Conservation (phyloP, 2,797 vertebrate species). For the Agapornis canus region DNA sequence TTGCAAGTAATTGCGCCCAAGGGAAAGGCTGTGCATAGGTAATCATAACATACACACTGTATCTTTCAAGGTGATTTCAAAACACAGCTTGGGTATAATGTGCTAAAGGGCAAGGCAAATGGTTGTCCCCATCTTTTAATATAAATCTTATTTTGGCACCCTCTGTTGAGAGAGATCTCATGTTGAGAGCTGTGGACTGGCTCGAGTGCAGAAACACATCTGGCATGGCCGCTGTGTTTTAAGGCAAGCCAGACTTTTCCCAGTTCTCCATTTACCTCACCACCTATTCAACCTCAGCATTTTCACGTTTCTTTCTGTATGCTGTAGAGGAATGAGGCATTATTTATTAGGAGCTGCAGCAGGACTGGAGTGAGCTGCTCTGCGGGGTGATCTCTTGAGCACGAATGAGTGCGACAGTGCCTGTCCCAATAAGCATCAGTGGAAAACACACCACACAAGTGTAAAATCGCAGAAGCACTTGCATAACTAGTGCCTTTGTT, state of each 20-base stretch:
- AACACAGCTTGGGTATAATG: neutral
- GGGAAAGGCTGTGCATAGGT: no score
- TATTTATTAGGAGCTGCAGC: neutral
- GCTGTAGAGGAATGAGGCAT: rapidly evolving
- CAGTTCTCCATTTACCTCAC: neutral
- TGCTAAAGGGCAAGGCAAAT: neutral
- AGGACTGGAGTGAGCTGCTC: neutral
- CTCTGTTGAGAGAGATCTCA: neutral
- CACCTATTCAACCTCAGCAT: neutral
- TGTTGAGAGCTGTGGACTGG: rapidly evolving
- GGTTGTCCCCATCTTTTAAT: neutral
- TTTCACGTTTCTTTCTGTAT: rapidly evolving
- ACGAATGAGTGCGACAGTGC: neutral
- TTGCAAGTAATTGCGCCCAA: no score
- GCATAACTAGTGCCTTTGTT: neutral
- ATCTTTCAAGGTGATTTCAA: neutral
- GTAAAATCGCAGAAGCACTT: neutral
- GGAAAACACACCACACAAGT: neutral
- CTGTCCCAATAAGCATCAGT: neutral
- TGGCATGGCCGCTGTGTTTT: neutral
- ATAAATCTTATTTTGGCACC: neutral
- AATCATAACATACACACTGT: rapidly evolving
- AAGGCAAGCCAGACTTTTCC: neutral
- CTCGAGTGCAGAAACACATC: neutral
- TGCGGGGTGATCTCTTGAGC: neutral